Percentiles rank a stretch among this genome's conserved stretches.
Conservation (phyloP, 2,797 vertebrate species). For the Clarias pachynema region DNA sequence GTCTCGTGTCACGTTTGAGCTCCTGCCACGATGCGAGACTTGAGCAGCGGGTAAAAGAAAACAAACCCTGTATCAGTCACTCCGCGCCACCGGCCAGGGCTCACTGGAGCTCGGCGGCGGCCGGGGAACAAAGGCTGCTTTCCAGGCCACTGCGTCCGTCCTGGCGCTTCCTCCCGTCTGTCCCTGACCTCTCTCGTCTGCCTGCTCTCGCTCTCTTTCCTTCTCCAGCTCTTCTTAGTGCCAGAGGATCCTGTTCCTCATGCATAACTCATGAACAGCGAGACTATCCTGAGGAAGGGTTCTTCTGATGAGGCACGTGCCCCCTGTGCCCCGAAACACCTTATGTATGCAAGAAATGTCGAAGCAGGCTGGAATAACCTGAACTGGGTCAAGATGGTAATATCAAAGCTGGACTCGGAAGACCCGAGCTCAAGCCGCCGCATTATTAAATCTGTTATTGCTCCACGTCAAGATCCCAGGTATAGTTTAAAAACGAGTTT, state of each 20-base stretch:
- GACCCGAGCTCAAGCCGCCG: background rate
- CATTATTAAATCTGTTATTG: background rate
- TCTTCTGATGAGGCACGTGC: slow-evolving; percentile 9
- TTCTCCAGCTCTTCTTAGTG: slow-evolving; percentile 65
- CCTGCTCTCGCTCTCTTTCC: slow-evolving; percentile 22
- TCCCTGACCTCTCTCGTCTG: slow-evolving; percentile 34
- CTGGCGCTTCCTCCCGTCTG: slow-evolving; percentile 16
- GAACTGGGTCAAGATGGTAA: background rate
- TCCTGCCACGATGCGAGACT: slow-evolving; percentile 8
- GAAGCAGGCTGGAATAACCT: background rate
- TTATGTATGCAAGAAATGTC: background rate
- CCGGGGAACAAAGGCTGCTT: slow-evolving; percentile 31
- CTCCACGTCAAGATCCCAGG: background rate
- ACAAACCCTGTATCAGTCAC: slow-evolving; percentile 37
- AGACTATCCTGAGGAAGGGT: slow-evolving; percentile 64
- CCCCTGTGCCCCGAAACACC: background rate
- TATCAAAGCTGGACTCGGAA: slow-evolving; percentile 25
- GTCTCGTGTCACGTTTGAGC: slow-evolving; percentile 15
- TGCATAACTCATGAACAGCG: slow-evolving; percentile 80
- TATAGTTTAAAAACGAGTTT: background rate
- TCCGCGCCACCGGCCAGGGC: slow-evolving; percentile 31
- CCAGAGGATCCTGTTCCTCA: slow-evolving; percentile 77
- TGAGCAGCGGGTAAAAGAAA: background rate
- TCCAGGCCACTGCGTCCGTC: slow-evolving; percentile 33
- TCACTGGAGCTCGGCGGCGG: slow-evolving; percentile 42